A percentile compares a stretch with the other conserved stretches of the same genome.
Evolutionary conservation across 2,888 invertebrate species (phyloP).

Genomic region (Ctenicera cuprea): DNA sequence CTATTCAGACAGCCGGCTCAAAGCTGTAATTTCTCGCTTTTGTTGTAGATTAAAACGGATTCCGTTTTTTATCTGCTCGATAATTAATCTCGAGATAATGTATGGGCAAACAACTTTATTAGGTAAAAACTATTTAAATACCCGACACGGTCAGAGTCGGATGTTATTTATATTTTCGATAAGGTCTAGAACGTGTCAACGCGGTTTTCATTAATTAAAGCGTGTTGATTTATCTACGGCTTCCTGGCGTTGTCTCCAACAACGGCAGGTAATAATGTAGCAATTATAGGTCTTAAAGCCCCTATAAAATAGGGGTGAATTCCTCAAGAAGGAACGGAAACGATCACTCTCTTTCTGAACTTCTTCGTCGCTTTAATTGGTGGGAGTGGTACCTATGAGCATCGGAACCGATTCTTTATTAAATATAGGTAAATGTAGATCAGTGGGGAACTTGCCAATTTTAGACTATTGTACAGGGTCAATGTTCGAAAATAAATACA

Average conservation of each 20-base stretch:
- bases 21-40: not conserved
- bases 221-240: slow-evolving; percentile 56
- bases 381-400: slow-evolving; percentile 52
- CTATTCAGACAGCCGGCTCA: not conserved
- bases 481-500: no score
- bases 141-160: slow-evolving; percentile 36
- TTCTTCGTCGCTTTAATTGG: slow-evolving; percentile 53
- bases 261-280: slow-evolving; percentile 58
- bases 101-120: slow-evolving; percentile 43
- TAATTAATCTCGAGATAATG: slow-evolving; percentile 42
- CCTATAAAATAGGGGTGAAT: slow-evolving; percentile 51
- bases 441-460: not conserved
- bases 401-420: slow-evolving; percentile 21
- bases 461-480: no score
- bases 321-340: slow-evolving; percentile 26
- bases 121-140: slow-evolving; percentile 39
- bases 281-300: slow-evolving; percentile 57
- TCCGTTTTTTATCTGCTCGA: slow-evolving; percentile 32
- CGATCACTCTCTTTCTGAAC: slow-evolving; percentile 31
- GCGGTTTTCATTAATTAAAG: slow-evolving; percentile 57
- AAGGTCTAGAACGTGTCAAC: slow-evolving; percentile 54
- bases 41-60: slow-evolving; percentile 3
- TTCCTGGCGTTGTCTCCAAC: slow-evolving; percentile 54
- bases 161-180: slow-evolving; percentile 54
- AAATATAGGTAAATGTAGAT: slow-evolving; percentile 20